Evolutionary conservation across 2,888 invertebrate species (phyloP), one percentile per base, ranked within the genome.

Genomic region (Tiphia femorata): DNA sequence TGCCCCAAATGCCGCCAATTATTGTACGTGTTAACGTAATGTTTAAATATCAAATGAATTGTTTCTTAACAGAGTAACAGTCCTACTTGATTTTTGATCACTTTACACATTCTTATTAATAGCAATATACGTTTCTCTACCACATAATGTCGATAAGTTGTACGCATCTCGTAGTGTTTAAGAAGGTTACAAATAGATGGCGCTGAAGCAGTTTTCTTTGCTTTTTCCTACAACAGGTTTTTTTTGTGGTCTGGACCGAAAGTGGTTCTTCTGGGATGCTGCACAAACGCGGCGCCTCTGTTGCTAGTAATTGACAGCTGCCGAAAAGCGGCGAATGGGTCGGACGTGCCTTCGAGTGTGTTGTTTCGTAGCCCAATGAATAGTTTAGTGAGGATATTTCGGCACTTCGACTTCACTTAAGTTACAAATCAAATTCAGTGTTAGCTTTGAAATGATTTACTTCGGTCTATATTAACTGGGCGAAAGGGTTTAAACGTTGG

Each of bases 261-360:
- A 73, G 70, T 58, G 62, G 62, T 69, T 58, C 59, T 59, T 49
- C 62, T 66, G 65, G 67, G 78, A 78, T 76, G 78, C 77, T 78
- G 79, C 68, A 70, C 55, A 59, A 64, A 69, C 66, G 67, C 70
- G 61, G 70, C 68, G 72, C 72, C 71, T 72, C 76, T 67, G 73
- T 75, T 72, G 66, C 77, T 64, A 64, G 71, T 78, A 79, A 77
- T 79, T 79, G 79, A 79, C 79, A 78, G 79, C 77, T 76, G 77
- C 76, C 78, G 78, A 78, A 78, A 78, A 77, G 73, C 71, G 63
- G 67, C 73, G 67, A 65, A 48, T 44, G 35, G 55, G 17, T 49
- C 38, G 27, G 29, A 42, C 12, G 41, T 37, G 25, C 30, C 20
- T 7, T 17, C 40, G 48, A 23, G 14, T 21, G n/a, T n/a, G 19